A percentile compares a stretch with the other conserved stretches of the same genome.
Conservation (phyloP, 1,140 invertebrate species). For the Goniozus legneri region DNA sequence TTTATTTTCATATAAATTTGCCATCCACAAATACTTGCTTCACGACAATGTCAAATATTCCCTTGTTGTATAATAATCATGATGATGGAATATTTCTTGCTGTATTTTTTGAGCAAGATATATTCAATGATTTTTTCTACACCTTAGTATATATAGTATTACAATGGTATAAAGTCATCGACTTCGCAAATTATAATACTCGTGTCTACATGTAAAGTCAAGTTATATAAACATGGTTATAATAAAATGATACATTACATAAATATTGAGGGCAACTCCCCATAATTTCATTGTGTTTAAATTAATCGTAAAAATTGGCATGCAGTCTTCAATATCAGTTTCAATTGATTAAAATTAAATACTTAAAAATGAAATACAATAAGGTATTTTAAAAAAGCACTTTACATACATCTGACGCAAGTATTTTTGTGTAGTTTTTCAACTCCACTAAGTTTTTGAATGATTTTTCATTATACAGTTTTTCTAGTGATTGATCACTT, state of each 20-base stretch:
- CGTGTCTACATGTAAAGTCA: constrained; percentile 14
- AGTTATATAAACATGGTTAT: constrained; percentile 8
- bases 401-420: not conserved
- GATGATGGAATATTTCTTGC: constrained; percentile 30
- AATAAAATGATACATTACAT: not conserved
- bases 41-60: constrained; percentile 34
- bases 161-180: constrained; percentile 13
- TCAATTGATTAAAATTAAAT: not conserved
- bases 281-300: no score
- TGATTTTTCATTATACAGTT: not conserved
- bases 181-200: constrained; percentile 9
- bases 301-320: no score
- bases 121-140: constrained; percentile 20
- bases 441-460: not conserved
- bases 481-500: not conserved
- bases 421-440: not conserved
- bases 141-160: constrained; percentile 20
- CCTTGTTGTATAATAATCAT: constrained; percentile 29
- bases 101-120: constrained; percentile 26
- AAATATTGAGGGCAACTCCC: no score
- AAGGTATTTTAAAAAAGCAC: not conserved
- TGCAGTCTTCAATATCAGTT: not conserved
- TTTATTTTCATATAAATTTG: constrained; percentile 51
- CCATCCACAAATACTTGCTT: constrained; percentile 44
- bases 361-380: not conserved